Percentiles rank a stretch among this genome's conserved stretches.
phyloP scores from a whole-genome alignment of 2,888 invertebrate species.

The Thysanoteuthis rhombus region DNA sequence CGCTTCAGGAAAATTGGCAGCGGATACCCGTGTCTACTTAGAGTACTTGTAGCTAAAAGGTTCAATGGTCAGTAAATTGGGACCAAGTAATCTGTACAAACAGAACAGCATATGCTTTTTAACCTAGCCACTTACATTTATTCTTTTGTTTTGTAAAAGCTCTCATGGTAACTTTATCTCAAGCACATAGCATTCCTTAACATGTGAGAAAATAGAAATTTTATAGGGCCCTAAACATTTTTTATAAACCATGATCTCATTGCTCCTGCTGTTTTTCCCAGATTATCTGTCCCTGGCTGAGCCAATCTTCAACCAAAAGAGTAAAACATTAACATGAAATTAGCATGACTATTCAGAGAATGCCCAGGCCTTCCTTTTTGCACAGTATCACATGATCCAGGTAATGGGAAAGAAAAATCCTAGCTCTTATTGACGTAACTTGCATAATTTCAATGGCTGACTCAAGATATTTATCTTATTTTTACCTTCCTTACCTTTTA shows the following conservation, averaged over 20 bases:
- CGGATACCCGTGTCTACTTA: too few relatives aligned
- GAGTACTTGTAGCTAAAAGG: too few relatives aligned
- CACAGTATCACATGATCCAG: background rate
- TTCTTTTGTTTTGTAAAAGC: background rate
- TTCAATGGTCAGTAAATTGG: too few relatives aligned
- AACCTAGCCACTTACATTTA: too few relatives aligned
- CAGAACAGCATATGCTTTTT: too few relatives aligned
- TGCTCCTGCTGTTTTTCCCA: background rate
- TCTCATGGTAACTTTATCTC: background rate
- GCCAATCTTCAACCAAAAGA: background rate
- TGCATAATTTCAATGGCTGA: constrained; percentile 12
- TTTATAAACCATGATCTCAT: background rate
- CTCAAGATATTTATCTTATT: background rate
- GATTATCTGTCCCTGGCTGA: background rate
- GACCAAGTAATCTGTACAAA: too few relatives aligned
- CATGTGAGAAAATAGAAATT: background rate
- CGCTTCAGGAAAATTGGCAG: too few relatives aligned
- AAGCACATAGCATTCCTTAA: background rate
- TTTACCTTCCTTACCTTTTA: background rate
- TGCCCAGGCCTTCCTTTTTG: background rate
- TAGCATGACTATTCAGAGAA: background rate
- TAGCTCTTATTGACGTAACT: background rate
- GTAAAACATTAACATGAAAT: background rate
- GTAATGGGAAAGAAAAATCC: background rate
- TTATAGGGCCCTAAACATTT: background rate